Conservation (phyloP, 2,888 invertebrate genomes). For the Colletes collaris region DNA sequence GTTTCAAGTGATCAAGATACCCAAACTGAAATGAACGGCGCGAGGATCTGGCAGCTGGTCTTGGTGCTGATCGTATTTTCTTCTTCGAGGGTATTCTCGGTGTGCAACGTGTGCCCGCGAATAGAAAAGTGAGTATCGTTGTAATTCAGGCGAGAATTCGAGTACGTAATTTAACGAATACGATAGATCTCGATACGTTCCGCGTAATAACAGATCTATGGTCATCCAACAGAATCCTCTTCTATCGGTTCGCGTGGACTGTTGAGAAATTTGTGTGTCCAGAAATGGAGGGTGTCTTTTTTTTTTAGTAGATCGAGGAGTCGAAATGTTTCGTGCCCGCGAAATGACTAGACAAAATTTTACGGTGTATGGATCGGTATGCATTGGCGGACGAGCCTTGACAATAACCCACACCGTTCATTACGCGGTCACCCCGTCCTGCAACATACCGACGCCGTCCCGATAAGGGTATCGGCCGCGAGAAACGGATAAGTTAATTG, state of each 20-base stretch:
- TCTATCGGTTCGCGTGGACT: no score
- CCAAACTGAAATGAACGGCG: slow-evolving; percentile 54
- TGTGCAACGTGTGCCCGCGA: slow-evolving; percentile 80
- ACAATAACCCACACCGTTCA: slow-evolving; percentile 52
- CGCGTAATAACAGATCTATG: no score
- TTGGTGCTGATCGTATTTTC: slow-evolving; percentile 65
- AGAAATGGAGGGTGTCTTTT: no score
- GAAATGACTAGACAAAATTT: neutral
- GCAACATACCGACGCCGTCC: slow-evolving; percentile 29
- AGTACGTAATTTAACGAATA: no score
- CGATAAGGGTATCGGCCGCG: slow-evolving; percentile 60
- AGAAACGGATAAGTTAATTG: slow-evolving; percentile 48
- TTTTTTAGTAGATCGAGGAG: no score
- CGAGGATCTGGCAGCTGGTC: slow-evolving; percentile 44
- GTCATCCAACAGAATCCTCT: no score
- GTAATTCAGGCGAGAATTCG: no score
- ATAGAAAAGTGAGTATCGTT: slow-evolving; percentile 80
- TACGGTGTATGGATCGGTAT: no score
- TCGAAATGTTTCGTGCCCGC: no score
- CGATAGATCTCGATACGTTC: no score
- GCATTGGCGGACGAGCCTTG: slow-evolving; percentile 49
- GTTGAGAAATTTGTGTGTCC: no score
- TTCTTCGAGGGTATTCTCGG: slow-evolving; percentile 70
- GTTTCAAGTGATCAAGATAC: neutral
- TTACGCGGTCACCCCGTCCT: slow-evolving; percentile 31